Conservation (phyloP, 2,888 invertebrate genomes). For the Platycnemis pennipes region DNA sequence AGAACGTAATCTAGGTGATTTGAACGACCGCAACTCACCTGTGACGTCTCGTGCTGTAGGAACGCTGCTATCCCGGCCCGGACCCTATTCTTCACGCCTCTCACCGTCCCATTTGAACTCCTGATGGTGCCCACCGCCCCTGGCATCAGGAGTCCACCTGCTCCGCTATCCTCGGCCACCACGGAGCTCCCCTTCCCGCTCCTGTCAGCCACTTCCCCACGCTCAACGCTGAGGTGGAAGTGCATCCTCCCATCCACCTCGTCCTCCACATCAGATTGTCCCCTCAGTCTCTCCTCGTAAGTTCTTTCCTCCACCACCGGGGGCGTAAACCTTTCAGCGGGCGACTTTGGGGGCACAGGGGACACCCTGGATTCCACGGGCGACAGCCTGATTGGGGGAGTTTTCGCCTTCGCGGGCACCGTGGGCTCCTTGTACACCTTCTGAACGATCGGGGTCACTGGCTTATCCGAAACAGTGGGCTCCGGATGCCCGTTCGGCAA, state of each 20-base stretch:
- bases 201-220: slow-evolving; percentile 74
- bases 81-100: slow-evolving; percentile 96
- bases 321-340: slow-evolving; percentile 5
- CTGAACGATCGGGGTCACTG: neutral
- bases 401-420: neutral
- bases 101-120: slow-evolving; percentile 95
- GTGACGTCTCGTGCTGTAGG: slow-evolving; percentile 90
- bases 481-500: slow-evolving; percentile 35
- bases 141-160: slow-evolving; percentile 83
- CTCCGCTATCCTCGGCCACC: slow-evolving; percentile 84
- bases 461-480: neutral
- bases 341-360: slow-evolving; percentile 8
- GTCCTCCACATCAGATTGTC: slow-evolving; percentile 78
- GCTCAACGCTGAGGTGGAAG: slow-evolving; percentile 70
- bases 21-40: slow-evolving; percentile 83
- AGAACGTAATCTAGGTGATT: neutral
- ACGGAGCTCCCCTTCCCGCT: slow-evolving; percentile 78
- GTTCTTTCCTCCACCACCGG: slow-evolving; percentile 83
- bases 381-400: neutral
- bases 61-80: slow-evolving; percentile 97
- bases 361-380: slow-evolving; percentile 31
- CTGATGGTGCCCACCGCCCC: slow-evolving; percentile 87
- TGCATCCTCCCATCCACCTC: slow-evolving; percentile 78
- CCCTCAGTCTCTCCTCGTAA: slow-evolving; percentile 81
- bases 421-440: neutral